Conservation (phyloP, 2,888 invertebrate genomes). For the Subacronicta megacephala region DNA sequence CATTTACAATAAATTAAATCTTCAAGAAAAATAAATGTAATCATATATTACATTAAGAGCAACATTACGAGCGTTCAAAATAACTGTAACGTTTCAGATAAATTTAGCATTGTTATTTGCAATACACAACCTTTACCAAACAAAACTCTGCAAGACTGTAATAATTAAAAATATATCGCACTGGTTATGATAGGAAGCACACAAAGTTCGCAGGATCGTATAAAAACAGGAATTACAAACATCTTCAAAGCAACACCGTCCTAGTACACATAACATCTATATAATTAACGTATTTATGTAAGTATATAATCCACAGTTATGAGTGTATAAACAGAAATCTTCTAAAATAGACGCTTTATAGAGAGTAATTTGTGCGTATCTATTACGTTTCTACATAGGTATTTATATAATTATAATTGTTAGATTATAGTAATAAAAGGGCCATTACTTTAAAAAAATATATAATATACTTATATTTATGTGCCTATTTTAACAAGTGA, state of each 20-base stretch:
- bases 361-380: constrained; percentile 81
- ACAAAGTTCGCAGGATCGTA: constrained; percentile 46
- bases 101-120: constrained; percentile 2
- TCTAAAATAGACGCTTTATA: constrained; percentile 63
- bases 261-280: constrained; percentile 65
- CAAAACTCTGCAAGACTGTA: constrained; percentile 21
- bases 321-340: constrained; percentile 53
- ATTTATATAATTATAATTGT: constrained; percentile 38
- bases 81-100: background rate
- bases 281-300: constrained; percentile 41
- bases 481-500: constrained; percentile 28
- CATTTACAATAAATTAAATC: too few relatives aligned
- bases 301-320: constrained; percentile 35
- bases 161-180: constrained; percentile 9
- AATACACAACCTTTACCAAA: constrained; percentile 16
- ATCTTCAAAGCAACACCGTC: constrained; percentile 63
- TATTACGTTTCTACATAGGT: constrained; percentile 74
- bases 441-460: background rate
- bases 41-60: too few relatives aligned
- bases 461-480: background rate
- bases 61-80: too few relatives aligned
- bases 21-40: too few relatives aligned
- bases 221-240: constrained; percentile 61
- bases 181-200: constrained; percentile 4
- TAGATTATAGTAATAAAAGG: constrained; percentile 39